Evolutionary conservation across 1,140 invertebrate species (phyloP), one percentile per base, ranked within the genome.

Genomic region (Pissodes strobi): DNA sequence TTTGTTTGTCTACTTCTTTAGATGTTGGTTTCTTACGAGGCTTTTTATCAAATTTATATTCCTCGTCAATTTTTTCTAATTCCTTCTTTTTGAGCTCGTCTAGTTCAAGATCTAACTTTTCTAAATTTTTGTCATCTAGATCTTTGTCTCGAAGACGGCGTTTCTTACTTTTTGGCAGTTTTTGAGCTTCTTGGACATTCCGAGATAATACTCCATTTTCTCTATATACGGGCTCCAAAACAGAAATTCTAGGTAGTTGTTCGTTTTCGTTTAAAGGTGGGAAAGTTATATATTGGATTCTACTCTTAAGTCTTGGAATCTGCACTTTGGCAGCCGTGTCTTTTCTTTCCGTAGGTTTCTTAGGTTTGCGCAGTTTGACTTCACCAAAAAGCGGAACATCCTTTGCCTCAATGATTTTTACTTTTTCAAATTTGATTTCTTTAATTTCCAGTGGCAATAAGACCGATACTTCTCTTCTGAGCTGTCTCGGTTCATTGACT

Each of bases 71-170:
- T 49, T 75, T 70, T 63, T 79, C 76, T 10, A 77, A 61, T 72
- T 81, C 70, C 45, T 82, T 78, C 66, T 81, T 78, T 37, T 78
- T 74, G 2, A 72, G 57, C 66, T 72, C 83, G 15, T 86, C 85
- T 15, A 87, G 80, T 76, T 87, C 85, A 15, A 82, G 79, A 63
- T 93, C 90, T 21, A 93, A 76, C 66, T 88, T 84, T 72, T 85
- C 83, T 38, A 93, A 72, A 73, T 92, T 88, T 67, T 85, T 84
- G 69, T 90, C 85, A 41, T 90, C 87, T 67, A 88, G 84, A 62
- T 86, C 83, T 51, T 92, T 79, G 71, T 87, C 87, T 67, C 70
- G 76, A 9, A 76, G 25, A 59, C 66, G 58, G 30, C 74, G 64
- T 27, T 52, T 62, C 53, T 78, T 72, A 43, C 79, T 81, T 70